Evolutionary conservation across 2,113 vertebrate species (phyloP).

Genomic region (Labeo rohita): DNA sequence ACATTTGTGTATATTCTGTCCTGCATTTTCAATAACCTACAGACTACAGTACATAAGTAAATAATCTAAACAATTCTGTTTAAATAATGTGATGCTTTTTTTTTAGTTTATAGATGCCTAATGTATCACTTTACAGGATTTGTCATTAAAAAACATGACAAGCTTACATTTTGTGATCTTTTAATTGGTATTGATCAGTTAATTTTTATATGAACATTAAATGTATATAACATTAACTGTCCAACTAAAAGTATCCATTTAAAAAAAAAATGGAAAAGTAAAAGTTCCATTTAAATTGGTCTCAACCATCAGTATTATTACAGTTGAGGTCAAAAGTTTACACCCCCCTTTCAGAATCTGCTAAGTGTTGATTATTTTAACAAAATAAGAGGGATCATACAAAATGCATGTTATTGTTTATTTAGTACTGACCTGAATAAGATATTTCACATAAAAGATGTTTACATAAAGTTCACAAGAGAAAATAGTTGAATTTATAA

Average conservation of each 20-base stretch:
- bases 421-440: no score
- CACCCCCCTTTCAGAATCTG: no score
- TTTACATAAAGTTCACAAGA: no score
- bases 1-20: background rate
- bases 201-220: background rate
- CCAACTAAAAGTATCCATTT: background rate
- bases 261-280: no score
- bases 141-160: background rate
- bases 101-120: background rate
- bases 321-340: no score
- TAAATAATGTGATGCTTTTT: background rate
- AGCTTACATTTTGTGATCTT: background rate
- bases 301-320: background rate
- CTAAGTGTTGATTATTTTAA: no score
- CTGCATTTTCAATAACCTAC: background rate
- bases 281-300: background rate
- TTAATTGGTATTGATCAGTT: background rate
- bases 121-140: background rate
- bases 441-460: no score
- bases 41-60: background rate
- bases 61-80: background rate
- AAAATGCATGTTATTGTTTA: no score
- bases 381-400: no score
- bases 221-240: background rate
- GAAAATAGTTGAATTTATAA: no score